Conservation (phyloP, 2,113 vertebrate species). For the Dissostichus mawsoni region DNA sequence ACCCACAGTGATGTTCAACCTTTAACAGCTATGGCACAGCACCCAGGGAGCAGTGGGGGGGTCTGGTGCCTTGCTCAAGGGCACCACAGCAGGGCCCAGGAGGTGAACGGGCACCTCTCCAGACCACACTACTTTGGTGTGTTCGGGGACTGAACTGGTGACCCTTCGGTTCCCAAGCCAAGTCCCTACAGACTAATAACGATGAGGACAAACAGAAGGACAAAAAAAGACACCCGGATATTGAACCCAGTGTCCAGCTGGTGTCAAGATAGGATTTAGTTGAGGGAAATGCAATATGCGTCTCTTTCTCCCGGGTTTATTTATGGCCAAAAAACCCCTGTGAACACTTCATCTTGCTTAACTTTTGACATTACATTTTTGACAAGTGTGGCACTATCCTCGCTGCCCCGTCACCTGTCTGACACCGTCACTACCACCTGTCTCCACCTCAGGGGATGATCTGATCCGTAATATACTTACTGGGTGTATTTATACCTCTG, state of each 20-base stretch:
- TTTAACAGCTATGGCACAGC: too few relatives aligned
- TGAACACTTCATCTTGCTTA: slow-evolving; percentile 10
- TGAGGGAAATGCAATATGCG: slow-evolving; percentile 9
- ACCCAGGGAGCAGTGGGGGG: too few relatives aligned
- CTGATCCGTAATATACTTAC: slow-evolving; percentile 25
- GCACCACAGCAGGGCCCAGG: too few relatives aligned
- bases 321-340: slow-evolving; percentile 18
- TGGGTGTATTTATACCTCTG: slow-evolving; percentile 10
- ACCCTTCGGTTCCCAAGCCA: too few relatives aligned
- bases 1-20: too few relatives aligned
- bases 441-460: slow-evolving; percentile 12
- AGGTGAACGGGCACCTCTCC: too few relatives aligned
- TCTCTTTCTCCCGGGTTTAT: slow-evolving; percentile 35
- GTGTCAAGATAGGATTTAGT: slow-evolving; percentile 31
- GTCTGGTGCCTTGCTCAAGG: too few relatives aligned
- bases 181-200: too few relatives aligned
- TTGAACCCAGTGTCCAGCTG: slow-evolving; percentile 14
- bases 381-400: slow-evolving; percentile 26
- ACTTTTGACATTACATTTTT: slow-evolving; percentile 25
- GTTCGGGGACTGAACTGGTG: too few relatives aligned
- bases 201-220: too few relatives aligned
- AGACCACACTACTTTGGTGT: too few relatives aligned
- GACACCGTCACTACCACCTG: slow-evolving; percentile 31
- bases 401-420: slow-evolving; percentile 23
- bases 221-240: not conserved